phyloP scores from a whole-genome alignment of 2,888 invertebrate genomes.

The Habrosyne pyritoides region DNA sequence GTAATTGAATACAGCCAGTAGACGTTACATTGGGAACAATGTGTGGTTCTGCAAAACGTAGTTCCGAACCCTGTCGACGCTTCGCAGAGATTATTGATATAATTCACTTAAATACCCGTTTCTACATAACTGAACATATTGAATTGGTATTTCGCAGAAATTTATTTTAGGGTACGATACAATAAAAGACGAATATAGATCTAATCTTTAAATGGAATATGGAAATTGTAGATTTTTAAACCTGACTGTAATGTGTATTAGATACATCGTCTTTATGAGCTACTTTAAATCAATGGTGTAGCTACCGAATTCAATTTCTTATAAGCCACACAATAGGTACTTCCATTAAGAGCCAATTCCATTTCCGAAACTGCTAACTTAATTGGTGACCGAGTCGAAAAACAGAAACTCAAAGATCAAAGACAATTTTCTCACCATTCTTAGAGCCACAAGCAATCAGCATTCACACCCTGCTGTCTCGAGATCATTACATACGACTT shows the following conservation, averaged over 20 bases:
- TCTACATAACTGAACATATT: slow-evolving; percentile 34
- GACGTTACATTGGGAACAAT: slow-evolving; percentile 46
- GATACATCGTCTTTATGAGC: too few relatives aligned
- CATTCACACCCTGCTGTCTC: neutral
- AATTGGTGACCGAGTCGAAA: neutral
- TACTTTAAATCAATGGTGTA: too few relatives aligned
- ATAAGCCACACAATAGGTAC: neutral
- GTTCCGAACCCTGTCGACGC: slow-evolving; percentile 57
- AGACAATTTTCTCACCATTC: neutral
- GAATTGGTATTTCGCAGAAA: slow-evolving; percentile 42
- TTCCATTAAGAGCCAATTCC: neutral
- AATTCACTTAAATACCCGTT: slow-evolving; percentile 40
- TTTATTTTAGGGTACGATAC: slow-evolving; percentile 31
- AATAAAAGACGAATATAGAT: slow-evolving; percentile 13
- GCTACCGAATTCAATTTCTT: neutral
- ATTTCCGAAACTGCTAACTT: neutral
- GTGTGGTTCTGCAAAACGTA: slow-evolving; percentile 64
- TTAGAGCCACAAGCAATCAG: neutral
- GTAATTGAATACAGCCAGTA: slow-evolving; percentile 63
- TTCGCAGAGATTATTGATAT: slow-evolving; percentile 57
- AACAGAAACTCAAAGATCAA: neutral
- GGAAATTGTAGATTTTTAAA: neutral
- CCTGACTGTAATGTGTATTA: too few relatives aligned
- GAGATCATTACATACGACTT: neutral
- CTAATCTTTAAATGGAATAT: neutral